A percentile compares a stretch with the other conserved stretches of the same genome.
phyloP scores from a whole-genome alignment of 2,888 invertebrate species.

The Lasioglossum vierecki region DNA sequence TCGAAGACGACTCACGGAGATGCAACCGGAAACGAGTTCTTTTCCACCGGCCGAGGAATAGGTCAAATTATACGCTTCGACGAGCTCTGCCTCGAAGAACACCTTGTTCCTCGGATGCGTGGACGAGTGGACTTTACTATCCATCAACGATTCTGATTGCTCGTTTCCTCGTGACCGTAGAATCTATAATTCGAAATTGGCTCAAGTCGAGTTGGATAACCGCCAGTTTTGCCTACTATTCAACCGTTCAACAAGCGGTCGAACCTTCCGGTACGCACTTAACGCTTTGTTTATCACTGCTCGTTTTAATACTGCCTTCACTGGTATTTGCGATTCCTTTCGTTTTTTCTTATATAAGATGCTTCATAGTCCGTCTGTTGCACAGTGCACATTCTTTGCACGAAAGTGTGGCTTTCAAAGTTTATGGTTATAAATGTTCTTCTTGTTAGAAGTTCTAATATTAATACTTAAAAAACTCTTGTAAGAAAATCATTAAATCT shows the following conservation, averaged over 20 bases:
- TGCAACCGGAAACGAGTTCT: slow-evolving; percentile 12
- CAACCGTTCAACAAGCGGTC: background rate
- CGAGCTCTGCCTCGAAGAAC: background rate
- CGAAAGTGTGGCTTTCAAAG: background rate
- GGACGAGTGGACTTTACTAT: slow-evolving; percentile 12
- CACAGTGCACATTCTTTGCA: background rate
- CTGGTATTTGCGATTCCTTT: background rate
- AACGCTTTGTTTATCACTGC: background rate
- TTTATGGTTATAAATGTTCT: background rate
- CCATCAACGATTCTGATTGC: background rate
- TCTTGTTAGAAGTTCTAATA: background rate
- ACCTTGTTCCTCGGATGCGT: background rate
- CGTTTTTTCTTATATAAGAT: background rate
- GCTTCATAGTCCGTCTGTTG: background rate
- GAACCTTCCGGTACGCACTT: background rate
- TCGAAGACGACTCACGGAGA: background rate
- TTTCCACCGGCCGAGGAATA: background rate
- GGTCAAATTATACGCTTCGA: slow-evolving; percentile 12
- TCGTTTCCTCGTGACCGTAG: background rate
- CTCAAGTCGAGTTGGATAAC: background rate
- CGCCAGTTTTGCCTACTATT: background rate
- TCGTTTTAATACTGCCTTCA: background rate
- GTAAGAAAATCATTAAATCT: no score
- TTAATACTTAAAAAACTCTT: no score
- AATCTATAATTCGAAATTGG: background rate